These are phyloP conservation scores for Xiphophorus birchmanni DNA, from an alignment of 2,797 vertebrate genomes.

Conservation along the genomic window DNA sequence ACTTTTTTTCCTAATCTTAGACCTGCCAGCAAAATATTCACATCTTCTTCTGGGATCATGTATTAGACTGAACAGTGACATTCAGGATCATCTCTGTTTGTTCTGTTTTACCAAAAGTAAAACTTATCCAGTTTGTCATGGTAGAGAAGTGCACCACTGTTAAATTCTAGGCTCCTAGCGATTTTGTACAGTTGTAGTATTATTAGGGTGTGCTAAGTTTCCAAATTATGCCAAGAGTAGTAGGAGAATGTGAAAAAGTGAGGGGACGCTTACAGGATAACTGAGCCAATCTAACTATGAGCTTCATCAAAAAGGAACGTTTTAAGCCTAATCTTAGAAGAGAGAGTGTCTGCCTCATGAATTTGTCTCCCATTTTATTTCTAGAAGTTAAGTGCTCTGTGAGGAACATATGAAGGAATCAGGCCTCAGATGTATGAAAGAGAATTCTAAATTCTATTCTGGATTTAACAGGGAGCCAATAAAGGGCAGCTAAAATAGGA, in stretches of 20 bases:
- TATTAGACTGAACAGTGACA: constrained; percentile 33
- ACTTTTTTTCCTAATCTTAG: constrained; percentile 56
- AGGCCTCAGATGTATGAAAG: not conserved
- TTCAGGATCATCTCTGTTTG: constrained; percentile 36
- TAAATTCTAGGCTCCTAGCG: not conserved
- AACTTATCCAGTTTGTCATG: constrained; percentile 21
- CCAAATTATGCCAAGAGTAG: not conserved
- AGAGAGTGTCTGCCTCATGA: too few species aligned
- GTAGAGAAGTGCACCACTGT: not conserved
- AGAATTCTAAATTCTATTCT: not conserved
- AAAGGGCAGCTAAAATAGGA: not conserved
- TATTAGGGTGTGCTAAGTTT: not conserved
- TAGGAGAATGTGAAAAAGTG: not conserved
- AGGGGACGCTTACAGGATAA: not conserved
- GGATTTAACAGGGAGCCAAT: not conserved
- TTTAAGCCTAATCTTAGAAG: not conserved
- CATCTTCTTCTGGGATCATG: constrained; percentile 18
- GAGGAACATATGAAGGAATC: not conserved
- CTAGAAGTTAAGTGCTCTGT: not conserved
- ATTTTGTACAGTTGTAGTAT: not conserved
- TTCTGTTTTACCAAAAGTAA: constrained; percentile 29
- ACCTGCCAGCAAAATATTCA: constrained; percentile 48
- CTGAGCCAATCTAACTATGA: not conserved
- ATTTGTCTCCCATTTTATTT: not conserved
- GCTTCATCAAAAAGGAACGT: not conserved